Conservation (phyloP, 2,888 invertebrate genomes). For the Rhogogaster chlorosoma region DNA sequence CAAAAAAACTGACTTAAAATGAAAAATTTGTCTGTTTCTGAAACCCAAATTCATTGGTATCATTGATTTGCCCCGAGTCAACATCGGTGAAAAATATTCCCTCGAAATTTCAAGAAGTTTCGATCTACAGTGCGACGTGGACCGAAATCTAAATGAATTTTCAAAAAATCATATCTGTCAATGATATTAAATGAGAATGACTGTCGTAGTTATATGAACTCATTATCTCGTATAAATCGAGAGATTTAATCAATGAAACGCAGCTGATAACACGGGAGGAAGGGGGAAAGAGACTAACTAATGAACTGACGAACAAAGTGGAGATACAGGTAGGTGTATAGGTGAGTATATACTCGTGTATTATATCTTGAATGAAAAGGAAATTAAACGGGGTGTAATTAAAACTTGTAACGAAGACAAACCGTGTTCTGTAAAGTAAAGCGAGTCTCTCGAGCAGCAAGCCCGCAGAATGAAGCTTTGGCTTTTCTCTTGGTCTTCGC, state of each 20-base stretch:
- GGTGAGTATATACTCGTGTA: not conserved
- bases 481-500: not conserved
- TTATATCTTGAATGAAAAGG: constrained; percentile 54
- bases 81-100: too few relatives aligned
- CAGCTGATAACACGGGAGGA: not conserved
- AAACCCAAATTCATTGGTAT: too few relatives aligned
- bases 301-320: not conserved
- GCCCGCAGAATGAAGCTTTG: not conserved
- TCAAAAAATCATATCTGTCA: not conserved
- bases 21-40: too few relatives aligned
- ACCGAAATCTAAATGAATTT: too few relatives aligned
- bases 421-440: not conserved
- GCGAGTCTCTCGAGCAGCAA: not conserved
- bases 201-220: not conserved
- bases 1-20: too few relatives aligned
- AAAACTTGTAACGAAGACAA: constrained; percentile 60
- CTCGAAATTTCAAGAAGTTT: too few relatives aligned
- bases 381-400: constrained; percentile 65
- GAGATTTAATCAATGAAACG: constrained; percentile 8
- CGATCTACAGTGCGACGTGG: too few relatives aligned
- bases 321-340: not conserved
- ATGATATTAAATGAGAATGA: not conserved
- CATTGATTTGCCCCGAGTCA: too few relatives aligned
- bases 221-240: not conserved
- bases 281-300: not conserved